Base-by-base conservation (phyloP, 2,888 invertebrate species). In the Therioaphis trifolii region DNA sequence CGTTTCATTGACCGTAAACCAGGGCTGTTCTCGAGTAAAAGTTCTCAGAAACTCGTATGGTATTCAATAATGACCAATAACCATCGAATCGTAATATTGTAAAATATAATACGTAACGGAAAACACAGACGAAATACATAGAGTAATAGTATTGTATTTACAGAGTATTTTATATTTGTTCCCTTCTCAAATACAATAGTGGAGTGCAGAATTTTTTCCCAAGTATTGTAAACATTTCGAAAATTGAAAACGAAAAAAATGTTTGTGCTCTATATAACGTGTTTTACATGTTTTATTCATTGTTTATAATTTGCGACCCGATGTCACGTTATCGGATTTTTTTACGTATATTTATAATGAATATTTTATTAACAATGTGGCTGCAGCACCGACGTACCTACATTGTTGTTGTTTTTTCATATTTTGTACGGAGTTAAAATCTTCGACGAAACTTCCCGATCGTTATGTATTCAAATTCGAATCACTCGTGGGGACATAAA, bases 251-350 rank as follows among this genome's bases (percentile, higher is more conserved):
- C 1, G 2, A 21, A n/a, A 4, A 7, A 55, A n/a, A n/a, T n/a
- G n/a, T n/a, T n/a, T n/a, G n/a, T n/a, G n/a, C n/a, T n/a, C n/a
- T n/a, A 55, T n/a, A 27, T 27, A 27, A 58, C 24, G 49, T 72
- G 52, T 72, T 72, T 29, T 72, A n/a, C 72, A 74, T 74, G 74
- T 74, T 74, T 74, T 74, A 74, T 74, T 74, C 74, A 74, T 74
- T 14, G 15, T 15, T 27, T 49, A 71, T 49, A 52, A 49, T 18
- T 49, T 49, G 18, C 27, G 14, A 49, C 27, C 27, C 27, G 46
- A 27, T n/a, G 61, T 43, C 3, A 18, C 66, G 66, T 66, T 52
- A 66, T 66, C 49, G 66, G 14, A 71, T 49, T 46, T 5, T 61
- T 12, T 15, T 49, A 43, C 66, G 49, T n/a, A n/a, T 66, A 46